Base-by-base conservation (phyloP, 2,797 vertebrate species). In the Pterois miles region DNA sequence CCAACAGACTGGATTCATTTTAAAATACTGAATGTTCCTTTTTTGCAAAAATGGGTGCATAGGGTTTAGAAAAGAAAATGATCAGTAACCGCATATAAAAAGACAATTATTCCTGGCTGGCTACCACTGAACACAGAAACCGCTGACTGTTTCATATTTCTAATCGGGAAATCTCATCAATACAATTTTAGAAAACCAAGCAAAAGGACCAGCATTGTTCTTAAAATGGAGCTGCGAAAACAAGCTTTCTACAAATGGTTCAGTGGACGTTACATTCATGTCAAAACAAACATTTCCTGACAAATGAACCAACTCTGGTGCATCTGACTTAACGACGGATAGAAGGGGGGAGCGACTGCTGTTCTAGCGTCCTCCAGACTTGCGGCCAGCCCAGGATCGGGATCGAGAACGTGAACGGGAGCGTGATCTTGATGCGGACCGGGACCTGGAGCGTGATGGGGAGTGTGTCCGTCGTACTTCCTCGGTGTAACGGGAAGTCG, bases 361-460 rank as follows among this genome's bases (percentile, higher is more conserved):
- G 43, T 13, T 22, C 74, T 83, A 94, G 73, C 91, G 92, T 16
- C 93, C 92, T 16, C 94, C 91, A 0, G 92, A 91, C 80, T 94
- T 94, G 60, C 86, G 92, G 0, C 93, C 94, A 0, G 94, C 92
- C 94, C 93, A 94, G 83, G 94, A 94, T 2, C 93, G 74, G 57
- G 93, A 93, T 4, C 90, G 89, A 16, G 93, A 94, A 2, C 93
- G 93, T 0, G 97, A 94, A 2, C 85, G 91, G 3, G 97, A 98
- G 78, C 95, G 96, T 66, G 97, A 99, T 81, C 97, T 96, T 36
- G 98, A 99, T 71, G 92, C 93, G 25, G 98, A 98, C 82, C 96
- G 96, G 86, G 97, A 98, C 81, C 96, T 95, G 74, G 97, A 98
- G 90, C 93, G 96, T 90, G 96, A 95, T 20, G 95, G 97, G 14